Conservation (phyloP, 1,140 invertebrate species). For the Aphelenchoides fujianensis region DNA sequence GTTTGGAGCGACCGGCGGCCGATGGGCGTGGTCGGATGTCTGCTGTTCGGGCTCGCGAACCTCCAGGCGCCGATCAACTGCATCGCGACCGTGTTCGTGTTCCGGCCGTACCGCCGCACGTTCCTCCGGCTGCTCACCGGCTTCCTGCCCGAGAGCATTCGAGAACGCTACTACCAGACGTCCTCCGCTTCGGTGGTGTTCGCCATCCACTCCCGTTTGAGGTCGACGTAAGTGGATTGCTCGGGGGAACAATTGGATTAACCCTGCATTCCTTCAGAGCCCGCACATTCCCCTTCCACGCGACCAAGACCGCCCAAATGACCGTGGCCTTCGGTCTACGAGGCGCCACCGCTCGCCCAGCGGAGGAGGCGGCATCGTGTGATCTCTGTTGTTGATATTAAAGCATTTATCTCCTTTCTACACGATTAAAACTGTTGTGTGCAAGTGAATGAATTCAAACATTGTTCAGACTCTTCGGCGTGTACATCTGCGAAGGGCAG, state of each 20-base stretch:
- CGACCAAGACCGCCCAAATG: neutral
- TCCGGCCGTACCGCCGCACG: neutral
- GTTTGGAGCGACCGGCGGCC: neutral
- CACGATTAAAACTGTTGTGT: neutral
- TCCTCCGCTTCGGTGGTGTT: neutral
- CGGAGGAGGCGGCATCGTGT: too few relatives aligned
- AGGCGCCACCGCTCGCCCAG: too few relatives aligned
- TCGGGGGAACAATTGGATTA: neutral
- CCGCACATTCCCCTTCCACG: neutral
- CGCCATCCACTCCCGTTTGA: neutral
- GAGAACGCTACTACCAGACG: neutral
- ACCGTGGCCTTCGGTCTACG: neutral
- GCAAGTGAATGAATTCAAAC: neutral
- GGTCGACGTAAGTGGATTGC: neutral
- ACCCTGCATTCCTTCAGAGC: neutral
- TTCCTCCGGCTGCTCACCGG: neutral
- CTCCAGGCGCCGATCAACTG: neutral
- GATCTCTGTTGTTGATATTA: neutral
- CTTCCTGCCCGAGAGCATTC: neutral
- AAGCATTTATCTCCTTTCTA: neutral
- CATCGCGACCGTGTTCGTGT: neutral
- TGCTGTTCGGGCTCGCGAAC: neutral
- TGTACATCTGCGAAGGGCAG: conserved; percentile 29
- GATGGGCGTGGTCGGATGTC: neutral
- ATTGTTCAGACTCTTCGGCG: conserved; percentile 6